phyloP scores from a whole-genome alignment of 1,140 invertebrate species.

The Pachypsylla venusta region DNA sequence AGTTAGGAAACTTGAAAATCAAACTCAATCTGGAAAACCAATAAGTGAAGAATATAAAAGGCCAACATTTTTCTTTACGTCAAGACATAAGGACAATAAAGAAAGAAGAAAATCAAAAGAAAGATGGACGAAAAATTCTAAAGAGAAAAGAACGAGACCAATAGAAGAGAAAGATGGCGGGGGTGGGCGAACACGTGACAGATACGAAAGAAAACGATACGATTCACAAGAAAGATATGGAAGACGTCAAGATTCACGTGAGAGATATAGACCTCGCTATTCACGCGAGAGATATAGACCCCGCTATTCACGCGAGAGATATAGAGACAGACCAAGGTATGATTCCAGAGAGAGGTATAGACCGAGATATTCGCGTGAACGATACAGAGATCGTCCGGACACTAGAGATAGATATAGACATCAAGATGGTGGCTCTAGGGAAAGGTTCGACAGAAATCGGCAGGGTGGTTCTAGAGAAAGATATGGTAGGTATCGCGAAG shows the following conservation, averaged over 20 bases:
- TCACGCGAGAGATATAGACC: background rate
- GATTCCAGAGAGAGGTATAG: background rate
- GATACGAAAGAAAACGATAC: background rate
- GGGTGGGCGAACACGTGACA: background rate
- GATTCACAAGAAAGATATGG: background rate
- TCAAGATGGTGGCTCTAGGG: background rate
- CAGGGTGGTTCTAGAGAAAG: background rate
- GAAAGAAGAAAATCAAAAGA: conserved; percentile 1
- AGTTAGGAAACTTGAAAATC: background rate
- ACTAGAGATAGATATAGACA: background rate
- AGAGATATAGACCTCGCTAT: background rate
- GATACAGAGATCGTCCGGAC: background rate
- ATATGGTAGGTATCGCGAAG: background rate
- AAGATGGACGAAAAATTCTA: background rate
- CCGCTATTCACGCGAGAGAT: background rate
- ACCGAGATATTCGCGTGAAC: too few relatives aligned
- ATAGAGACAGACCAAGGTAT: background rate
- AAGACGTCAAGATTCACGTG: background rate
- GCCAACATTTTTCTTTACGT: background rate
- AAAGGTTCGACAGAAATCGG: background rate
- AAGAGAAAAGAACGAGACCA: background rate
- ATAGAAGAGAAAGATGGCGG: too few relatives aligned
- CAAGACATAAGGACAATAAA: background rate
- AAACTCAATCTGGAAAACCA: background rate
- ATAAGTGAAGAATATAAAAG: background rate